A percentile compares a stretch with the other conserved stretches of the same genome.
phyloP scores from a whole-genome alignment of 35 echinoderm and acorn worm species.

The Apostichopus parvimensis region DNA sequence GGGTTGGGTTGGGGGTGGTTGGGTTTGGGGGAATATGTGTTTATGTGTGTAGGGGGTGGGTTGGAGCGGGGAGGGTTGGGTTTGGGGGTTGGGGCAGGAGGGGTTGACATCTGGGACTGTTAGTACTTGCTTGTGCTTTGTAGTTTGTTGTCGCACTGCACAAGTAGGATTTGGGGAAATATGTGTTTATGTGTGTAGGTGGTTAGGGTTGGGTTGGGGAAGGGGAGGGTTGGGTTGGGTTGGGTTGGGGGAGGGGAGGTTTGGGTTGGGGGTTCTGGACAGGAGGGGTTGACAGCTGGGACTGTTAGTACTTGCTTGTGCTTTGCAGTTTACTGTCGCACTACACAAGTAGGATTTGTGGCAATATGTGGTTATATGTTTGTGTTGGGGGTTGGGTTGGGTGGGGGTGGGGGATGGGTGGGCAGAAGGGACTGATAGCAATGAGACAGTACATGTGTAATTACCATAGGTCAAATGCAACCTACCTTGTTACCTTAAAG shows the following conservation, averaged over 20 bases:
- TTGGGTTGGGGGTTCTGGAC: background rate
- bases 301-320: no score
- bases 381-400: background rate
- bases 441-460: no score
- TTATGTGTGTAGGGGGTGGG: background rate
- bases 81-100: background rate
- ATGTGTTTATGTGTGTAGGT: background rate
- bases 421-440: no score
- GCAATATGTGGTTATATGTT: background rate
- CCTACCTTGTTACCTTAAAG: no score
- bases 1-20: background rate
- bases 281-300: no score
- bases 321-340: background rate
- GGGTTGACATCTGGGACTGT: no score
- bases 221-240: no score
- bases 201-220: background rate
- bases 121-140: no score
- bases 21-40: no score
- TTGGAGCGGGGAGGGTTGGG: background rate
- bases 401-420: no score
- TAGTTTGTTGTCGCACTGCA: background rate
- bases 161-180: background rate
- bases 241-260: background rate
- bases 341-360: background rate
- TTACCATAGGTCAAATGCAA: no score